These are phyloP conservation scores for Gortyna flavago DNA, from an alignment of 2,888 invertebrate genomes.

Conservation along the genomic window DNA sequence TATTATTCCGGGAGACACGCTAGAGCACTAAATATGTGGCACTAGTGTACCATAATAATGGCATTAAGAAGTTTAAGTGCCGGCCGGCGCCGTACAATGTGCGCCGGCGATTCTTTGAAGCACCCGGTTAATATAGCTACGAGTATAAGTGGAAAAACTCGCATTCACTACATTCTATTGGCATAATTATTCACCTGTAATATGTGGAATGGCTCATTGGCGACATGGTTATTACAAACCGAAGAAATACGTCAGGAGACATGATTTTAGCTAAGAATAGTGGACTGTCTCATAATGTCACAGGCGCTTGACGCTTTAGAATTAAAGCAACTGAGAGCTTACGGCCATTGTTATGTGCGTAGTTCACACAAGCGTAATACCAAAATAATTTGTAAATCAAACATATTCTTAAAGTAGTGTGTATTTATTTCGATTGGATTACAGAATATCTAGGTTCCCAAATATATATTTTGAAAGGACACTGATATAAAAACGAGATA, in stretches of 20 bases:
- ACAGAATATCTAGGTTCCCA: too few relatives aligned
- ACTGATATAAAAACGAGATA: too few relatives aligned
- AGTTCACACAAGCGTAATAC: too few relatives aligned
- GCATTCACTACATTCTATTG: slow-evolving; percentile 45
- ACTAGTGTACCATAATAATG: slow-evolving; percentile 54
- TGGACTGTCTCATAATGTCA: background rate
- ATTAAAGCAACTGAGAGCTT: background rate
- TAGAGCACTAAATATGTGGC: slow-evolving; percentile 49
- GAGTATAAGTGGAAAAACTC: slow-evolving; percentile 45
- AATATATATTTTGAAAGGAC: too few relatives aligned
- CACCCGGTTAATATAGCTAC: slow-evolving; percentile 45
- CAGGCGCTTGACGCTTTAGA: background rate
- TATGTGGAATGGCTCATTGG: slow-evolving; percentile 20
- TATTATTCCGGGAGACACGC: slow-evolving; percentile 63
- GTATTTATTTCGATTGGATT: too few relatives aligned
- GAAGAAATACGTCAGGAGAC: background rate
- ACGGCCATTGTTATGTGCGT: background rate
- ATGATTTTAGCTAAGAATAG: background rate
- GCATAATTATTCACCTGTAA: slow-evolving; percentile 53
- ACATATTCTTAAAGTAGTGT: too few relatives aligned
- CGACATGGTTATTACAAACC: slow-evolving; percentile 7
- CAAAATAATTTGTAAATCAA: too few relatives aligned
- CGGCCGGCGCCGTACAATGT: slow-evolving; percentile 63
- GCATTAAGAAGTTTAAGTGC: slow-evolving; percentile 54
- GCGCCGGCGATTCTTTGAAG: slow-evolving; percentile 57